Conservation (phyloP, 2,888 invertebrate genomes). For the Drosophila algonquin region DNA sequence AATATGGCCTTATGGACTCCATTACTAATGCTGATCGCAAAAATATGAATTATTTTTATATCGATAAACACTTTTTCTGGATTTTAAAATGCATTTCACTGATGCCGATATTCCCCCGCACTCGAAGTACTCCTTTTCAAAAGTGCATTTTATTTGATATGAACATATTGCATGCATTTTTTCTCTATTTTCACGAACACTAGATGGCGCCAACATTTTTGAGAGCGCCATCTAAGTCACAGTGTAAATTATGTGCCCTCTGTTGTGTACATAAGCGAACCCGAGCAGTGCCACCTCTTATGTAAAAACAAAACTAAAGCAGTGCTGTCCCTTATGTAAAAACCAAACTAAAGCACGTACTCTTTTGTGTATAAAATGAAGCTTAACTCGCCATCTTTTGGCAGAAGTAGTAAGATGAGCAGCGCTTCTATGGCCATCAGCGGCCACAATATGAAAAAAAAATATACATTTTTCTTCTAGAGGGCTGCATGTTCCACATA, state of each 20-base stretch:
- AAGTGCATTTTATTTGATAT: not conserved
- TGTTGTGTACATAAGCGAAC: not conserved
- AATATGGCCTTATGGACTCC: not conserved
- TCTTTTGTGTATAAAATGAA: not conserved
- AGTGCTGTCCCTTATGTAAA: not conserved
- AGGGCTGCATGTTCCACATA: no score
- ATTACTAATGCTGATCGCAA: not conserved
- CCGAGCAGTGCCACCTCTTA: not conserved
- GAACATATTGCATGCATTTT: not conserved
- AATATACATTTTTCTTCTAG: not conserved
- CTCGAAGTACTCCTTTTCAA: not conserved
- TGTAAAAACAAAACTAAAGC: not conserved
- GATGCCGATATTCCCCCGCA: not conserved
- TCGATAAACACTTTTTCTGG: not conserved
- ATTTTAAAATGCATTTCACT: not conserved
- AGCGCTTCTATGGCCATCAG: not conserved
- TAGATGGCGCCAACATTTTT: not conserved
- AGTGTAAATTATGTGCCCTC: not conserved
- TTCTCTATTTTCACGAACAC: not conserved
- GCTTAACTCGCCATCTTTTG: not conserved
- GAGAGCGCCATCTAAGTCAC: not conserved
- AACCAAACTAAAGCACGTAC: not conserved
- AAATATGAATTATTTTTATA: not conserved
- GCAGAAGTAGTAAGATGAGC: not conserved
- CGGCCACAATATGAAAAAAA: not conserved